Percentiles rank a stretch among this genome's conserved stretches.
These are phyloP conservation scores for Gila robusta DNA, from an alignment of 2,797 vertebrate genomes.

Conservation along the genomic window DNA sequence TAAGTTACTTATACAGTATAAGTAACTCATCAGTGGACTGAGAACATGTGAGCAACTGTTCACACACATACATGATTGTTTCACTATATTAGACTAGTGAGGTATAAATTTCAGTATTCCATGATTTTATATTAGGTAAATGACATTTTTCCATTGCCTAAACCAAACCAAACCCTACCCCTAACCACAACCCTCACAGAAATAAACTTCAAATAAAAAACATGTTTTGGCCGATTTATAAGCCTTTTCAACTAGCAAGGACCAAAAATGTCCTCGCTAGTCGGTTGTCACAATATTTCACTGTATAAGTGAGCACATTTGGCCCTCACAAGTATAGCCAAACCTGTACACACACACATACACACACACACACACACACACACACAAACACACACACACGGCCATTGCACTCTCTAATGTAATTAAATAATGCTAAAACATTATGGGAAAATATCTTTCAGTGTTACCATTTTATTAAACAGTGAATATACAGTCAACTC, in stretches of 20 bases:
- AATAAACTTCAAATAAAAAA: too few species aligned
- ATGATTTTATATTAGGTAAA: not conserved
- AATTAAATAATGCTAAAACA: not conserved
- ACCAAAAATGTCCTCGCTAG: too few species aligned
- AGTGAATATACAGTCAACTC: not conserved
- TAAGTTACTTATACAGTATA: not conserved
- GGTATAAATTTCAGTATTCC: not conserved
- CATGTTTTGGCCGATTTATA: too few species aligned
- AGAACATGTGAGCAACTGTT: not conserved
- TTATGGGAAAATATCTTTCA: not conserved
- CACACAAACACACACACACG: not conserved
- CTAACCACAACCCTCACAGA: too few species aligned
- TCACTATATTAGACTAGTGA: too few species aligned
- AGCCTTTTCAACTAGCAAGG: too few species aligned
- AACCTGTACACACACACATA: too few species aligned
- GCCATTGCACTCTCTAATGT: not conserved
- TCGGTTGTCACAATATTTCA: too few species aligned
- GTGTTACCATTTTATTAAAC: not conserved
- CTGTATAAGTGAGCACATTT: too few species aligned
- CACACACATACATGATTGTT: not conserved
- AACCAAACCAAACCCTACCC: too few species aligned
- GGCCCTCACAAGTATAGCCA: too few species aligned
- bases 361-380: not conserved
- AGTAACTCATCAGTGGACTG: not conserved
- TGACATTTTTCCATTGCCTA: too few species aligned